Base-by-base conservation (phyloP, 2,888 invertebrate species). In the Trachelus iudaicus region DNA sequence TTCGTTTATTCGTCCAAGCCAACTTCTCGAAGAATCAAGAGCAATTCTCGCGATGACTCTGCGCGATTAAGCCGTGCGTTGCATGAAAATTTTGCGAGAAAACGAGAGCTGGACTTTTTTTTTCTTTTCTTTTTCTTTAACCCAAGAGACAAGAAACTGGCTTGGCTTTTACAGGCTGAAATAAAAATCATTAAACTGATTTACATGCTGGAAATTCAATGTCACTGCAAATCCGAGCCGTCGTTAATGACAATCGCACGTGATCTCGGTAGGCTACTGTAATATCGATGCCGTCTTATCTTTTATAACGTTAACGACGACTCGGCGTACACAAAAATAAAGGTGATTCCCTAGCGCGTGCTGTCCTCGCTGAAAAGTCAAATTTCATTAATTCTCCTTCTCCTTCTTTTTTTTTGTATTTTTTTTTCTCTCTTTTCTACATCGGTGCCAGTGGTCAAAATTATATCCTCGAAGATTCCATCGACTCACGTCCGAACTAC, bases 351-450 rank as follows among this genome's bases (percentile, higher is more conserved):
- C 73, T 87, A 86, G 86, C 83, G 15, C 40, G 40, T 81, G 88
- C 85, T 84, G 84, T 84, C 87, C 89, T 86, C 80, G 88, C 90
- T 90, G 90, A 88, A 90, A 90, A 84, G 84, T 79, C 84, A 87
- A 84, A 82, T 76, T 68, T 81, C 69, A 84, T 87, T 86, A 88
- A 85, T 87, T 75, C 73, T 81, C 83, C 69, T 15, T 80, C 79
- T 79, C 76, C 34, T 79, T 77, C 77, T 69, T 40, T 34, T 76
- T 71, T 77, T 69, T 34, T 12, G 11, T 34, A 11, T 34, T 69
- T 69, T n/a, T 56, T 23, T 56, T 6, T 56, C 2, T 56, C 2
- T 56, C 56, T 56, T 56, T 56, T 56, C 56, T 56, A 56, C 23
- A 56, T 56, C 56, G 56, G 23, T 56, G 56, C 56, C 56, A 56